A percentile compares a stretch with the other conserved stretches of the same genome.
These are phyloP conservation scores for Columbina picui DNA, from an alignment of 2,113 vertebrate genomes.

Conservation along the genomic window DNA sequence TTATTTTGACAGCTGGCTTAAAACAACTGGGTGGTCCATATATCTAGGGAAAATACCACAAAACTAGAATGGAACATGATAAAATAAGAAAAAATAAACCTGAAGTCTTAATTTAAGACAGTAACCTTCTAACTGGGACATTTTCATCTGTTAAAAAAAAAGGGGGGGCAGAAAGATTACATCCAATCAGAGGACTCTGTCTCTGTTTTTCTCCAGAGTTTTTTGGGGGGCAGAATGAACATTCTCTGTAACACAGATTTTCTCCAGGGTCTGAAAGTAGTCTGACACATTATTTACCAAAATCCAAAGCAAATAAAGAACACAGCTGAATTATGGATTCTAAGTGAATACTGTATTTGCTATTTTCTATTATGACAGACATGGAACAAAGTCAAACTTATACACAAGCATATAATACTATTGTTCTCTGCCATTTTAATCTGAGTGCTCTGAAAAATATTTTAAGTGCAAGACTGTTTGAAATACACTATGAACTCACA, in stretches of 20 bases:
- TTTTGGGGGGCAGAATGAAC: neutral
- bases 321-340: neutral
- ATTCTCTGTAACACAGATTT: neutral
- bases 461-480: constrained; percentile 45
- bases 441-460: constrained; percentile 22
- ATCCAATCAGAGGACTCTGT: neutral
- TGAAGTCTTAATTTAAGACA: neutral
- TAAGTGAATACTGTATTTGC: neutral
- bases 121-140: neutral
- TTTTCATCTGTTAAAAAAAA: neutral
- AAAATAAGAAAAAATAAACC: constrained; percentile 13
- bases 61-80: neutral
- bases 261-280: neutral
- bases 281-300: neutral
- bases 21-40: constrained; percentile 31
- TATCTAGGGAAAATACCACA: neutral
- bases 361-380: constrained; percentile 14
- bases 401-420: neutral
- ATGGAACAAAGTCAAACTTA: neutral
- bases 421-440: constrained; percentile 22
- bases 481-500: constrained; percentile 34
- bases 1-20: constrained; percentile 46
- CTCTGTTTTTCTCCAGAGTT: neutral
- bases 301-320: neutral
- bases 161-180: neutral